Percentiles rank a stretch among this genome's conserved stretches.
Evolutionary conservation across 2,113 vertebrate species (phyloP).

Genomic region (Psittacus erithacus): DNA sequence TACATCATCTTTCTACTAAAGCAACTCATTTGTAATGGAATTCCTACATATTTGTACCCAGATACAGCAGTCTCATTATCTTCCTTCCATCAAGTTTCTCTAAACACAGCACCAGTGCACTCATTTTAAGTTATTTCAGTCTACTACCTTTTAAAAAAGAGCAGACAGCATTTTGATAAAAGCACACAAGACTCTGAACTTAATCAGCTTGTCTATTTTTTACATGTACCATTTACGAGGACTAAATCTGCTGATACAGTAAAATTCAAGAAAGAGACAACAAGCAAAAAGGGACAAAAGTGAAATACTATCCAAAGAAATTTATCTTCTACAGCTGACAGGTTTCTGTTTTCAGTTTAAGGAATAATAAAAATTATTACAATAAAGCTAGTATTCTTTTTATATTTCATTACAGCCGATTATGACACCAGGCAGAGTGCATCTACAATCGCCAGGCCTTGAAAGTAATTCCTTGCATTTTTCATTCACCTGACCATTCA

Average conservation of each 20-base stretch:
- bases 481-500: neutral
- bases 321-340: neutral
- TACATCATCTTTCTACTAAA: neutral
- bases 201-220: conserved; percentile 2
- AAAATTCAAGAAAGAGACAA: neutral
- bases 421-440: neutral
- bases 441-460: neutral
- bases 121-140: neutral
- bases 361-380: neutral
- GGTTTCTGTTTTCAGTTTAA: neutral
- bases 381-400: neutral
- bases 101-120: neutral
- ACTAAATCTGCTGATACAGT: neutral
- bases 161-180: neutral
- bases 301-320: neutral
- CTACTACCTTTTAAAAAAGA: neutral
- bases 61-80: neutral
- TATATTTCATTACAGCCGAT: neutral
- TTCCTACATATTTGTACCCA: neutral
- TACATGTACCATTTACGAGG: neutral
- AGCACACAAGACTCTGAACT: neutral
- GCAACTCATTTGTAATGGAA: neutral
- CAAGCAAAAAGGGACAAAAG: neutral
- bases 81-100: neutral
- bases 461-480: neutral